Evolutionary conservation across 2,797 vertebrate genomes (phyloP).

Genomic region (Chelidonichthys spinosus): DNA sequence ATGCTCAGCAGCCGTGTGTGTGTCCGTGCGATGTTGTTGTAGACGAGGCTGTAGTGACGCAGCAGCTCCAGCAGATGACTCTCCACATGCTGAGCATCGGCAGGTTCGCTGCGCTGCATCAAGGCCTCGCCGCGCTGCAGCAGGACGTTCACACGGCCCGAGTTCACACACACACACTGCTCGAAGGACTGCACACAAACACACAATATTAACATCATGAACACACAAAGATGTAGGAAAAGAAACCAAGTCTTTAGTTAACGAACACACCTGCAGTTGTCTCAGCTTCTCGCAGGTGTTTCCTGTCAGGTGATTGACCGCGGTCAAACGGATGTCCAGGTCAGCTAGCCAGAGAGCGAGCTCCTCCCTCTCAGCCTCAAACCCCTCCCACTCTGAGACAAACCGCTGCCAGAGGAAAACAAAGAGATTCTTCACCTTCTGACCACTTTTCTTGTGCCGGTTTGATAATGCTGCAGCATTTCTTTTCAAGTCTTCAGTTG

Average conservation of each 20-base stretch:
- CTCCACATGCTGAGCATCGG: slow-evolving; percentile 79
- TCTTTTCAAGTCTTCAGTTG: not conserved
- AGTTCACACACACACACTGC: slow-evolving; percentile 81
- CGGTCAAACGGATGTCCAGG: slow-evolving; percentile 80
- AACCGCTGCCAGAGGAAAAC: slow-evolving; percentile 64
- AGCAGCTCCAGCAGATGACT: slow-evolving; percentile 83
- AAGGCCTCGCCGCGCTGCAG: slow-evolving; percentile 82
- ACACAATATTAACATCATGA: not conserved
- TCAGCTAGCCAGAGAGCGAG: slow-evolving; percentile 84
- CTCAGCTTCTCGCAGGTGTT: slow-evolving; percentile 82
- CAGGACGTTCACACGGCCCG: slow-evolving; percentile 76
- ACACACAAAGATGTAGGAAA: not conserved
- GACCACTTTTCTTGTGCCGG: not conserved
- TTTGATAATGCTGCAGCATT: not conserved
- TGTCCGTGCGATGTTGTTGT: slow-evolving; percentile 79
- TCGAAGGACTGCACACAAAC: slow-evolving; percentile 79
- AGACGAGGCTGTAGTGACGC: slow-evolving; percentile 79
- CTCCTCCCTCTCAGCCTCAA: slow-evolving; percentile 84
- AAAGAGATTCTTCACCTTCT: not conserved
- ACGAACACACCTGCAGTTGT: slow-evolving; percentile 82
- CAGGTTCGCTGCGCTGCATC: slow-evolving; percentile 81
- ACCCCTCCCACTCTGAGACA: slow-evolving; percentile 82
- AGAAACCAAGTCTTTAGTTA: not conserved
- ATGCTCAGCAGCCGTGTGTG: slow-evolving; percentile 88
- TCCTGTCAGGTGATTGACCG: slow-evolving; percentile 83